These are phyloP conservation scores for Okamejei kenojei DNA, from an alignment of 2,797 vertebrate species.

Conservation along the genomic window DNA sequence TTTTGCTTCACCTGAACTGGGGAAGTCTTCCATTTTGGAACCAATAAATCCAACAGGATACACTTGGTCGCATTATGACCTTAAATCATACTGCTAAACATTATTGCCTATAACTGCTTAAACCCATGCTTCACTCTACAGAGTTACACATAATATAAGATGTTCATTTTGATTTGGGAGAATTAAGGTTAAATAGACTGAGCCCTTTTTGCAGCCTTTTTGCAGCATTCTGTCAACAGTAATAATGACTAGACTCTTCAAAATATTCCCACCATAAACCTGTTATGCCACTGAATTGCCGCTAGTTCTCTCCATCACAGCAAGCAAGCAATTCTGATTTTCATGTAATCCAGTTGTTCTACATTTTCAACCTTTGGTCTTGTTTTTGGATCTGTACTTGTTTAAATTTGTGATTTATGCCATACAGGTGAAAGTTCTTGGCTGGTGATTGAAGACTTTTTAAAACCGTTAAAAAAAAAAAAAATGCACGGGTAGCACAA, in stretches of 20 bases:
- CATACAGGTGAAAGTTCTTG: background rate
- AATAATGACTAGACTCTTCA: slow-evolving; percentile 10
- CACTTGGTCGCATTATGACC: background rate
- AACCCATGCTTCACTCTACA: background rate
- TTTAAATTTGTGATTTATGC: background rate
- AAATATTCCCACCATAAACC: background rate
- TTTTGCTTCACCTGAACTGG: background rate
- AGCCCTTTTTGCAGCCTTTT: background rate
- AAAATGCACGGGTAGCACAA: background rate
- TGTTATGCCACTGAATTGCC: background rate
- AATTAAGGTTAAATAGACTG: background rate
- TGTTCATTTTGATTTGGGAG: background rate
- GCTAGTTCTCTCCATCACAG: background rate
- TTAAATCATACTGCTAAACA: background rate
- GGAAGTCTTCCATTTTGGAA: background rate
- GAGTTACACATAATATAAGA: background rate
- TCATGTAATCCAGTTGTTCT: background rate
- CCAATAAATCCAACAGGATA: background rate
- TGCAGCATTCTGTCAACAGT: background rate
- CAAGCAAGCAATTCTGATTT: background rate
- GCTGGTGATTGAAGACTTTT: background rate
- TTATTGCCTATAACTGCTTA: background rate
- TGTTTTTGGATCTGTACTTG: background rate
- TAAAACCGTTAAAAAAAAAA: background rate
- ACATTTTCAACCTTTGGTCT: background rate